These are phyloP conservation scores for Monopis laevigella DNA, from an alignment of 2,888 invertebrate genomes.

Conservation along the genomic window DNA sequence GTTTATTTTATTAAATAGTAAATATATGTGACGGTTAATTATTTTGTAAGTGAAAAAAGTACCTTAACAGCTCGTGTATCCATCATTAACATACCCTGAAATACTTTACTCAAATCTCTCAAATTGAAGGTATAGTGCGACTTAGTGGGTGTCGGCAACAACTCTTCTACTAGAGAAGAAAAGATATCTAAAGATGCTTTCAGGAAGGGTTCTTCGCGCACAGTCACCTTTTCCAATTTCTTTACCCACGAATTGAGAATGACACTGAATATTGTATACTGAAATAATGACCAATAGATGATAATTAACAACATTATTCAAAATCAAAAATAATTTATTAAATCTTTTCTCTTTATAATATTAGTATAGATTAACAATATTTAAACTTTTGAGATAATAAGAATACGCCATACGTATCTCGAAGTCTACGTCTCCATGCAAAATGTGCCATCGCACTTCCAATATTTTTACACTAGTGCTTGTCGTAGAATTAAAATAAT, in stretches of 20 bases:
- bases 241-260: conserved; percentile 76
- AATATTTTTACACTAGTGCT: too few relatives aligned
- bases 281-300: conserved; percentile 15
- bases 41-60: too few relatives aligned
- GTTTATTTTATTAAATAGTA: too few relatives aligned
- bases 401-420: too few relatives aligned
- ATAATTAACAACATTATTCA: neutral
- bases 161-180: conserved; percentile 69
- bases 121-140: conserved; percentile 93
- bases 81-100: conserved; percentile 81
- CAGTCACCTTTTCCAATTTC: conserved; percentile 29
- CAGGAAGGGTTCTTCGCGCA: conserved; percentile 62
- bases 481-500: too few relatives aligned
- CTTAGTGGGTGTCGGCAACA: conserved; percentile 88
- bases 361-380: too few relatives aligned
- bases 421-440: too few relatives aligned
- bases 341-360: neutral
- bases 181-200: conserved; percentile 75
- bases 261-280: conserved; percentile 71
- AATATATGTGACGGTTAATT: too few relatives aligned
- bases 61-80: conserved; percentile 71
- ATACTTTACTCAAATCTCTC: conserved; percentile 85
- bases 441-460: too few relatives aligned
- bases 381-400: too few relatives aligned
- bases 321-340: neutral